phyloP scores from a whole-genome alignment of 2,113 vertebrate genomes.

The Lophura nycthemera region DNA sequence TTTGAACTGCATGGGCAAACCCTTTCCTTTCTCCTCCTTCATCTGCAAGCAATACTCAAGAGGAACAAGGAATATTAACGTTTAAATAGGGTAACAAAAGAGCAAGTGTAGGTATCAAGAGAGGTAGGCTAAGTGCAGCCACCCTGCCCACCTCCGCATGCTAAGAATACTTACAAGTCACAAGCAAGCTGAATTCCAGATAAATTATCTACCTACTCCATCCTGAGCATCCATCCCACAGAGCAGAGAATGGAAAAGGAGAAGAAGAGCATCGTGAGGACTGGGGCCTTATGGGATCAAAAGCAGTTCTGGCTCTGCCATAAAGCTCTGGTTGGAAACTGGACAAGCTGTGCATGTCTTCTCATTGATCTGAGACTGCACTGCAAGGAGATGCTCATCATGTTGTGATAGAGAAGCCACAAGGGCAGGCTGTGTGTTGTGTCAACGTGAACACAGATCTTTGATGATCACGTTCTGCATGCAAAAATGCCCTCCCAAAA shows the following conservation, averaged over 20 bases:
- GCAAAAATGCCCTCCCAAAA: not conserved
- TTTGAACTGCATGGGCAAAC: not conserved
- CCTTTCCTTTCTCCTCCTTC: not conserved
- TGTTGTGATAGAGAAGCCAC: not conserved
- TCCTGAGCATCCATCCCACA: not conserved
- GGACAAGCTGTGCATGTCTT: fast-evolving
- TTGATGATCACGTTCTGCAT: too few species aligned
- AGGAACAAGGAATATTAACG: not conserved
- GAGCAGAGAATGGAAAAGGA: not conserved
- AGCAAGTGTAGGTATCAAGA: not conserved
- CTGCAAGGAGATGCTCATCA: not conserved
- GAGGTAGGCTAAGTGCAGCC: not conserved
- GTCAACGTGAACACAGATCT: fast-evolving
- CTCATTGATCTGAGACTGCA: not conserved
- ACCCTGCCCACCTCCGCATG: slow-evolving; percentile 1
- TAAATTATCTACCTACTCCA: slow-evolving; percentile 36
- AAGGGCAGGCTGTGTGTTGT: fast-evolving
- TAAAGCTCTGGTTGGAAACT: not conserved
- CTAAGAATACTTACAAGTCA: slow-evolving; percentile 31
- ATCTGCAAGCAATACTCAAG: not conserved
- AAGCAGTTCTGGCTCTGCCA: not conserved
- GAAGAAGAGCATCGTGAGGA: not conserved
- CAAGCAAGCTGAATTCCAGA: not conserved
- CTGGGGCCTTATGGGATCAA: not conserved
- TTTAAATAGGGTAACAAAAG: not conserved